These are phyloP conservation scores for Fregata magnificens DNA, from an alignment of 2,113 vertebrate species.

Conservation along the genomic window DNA sequence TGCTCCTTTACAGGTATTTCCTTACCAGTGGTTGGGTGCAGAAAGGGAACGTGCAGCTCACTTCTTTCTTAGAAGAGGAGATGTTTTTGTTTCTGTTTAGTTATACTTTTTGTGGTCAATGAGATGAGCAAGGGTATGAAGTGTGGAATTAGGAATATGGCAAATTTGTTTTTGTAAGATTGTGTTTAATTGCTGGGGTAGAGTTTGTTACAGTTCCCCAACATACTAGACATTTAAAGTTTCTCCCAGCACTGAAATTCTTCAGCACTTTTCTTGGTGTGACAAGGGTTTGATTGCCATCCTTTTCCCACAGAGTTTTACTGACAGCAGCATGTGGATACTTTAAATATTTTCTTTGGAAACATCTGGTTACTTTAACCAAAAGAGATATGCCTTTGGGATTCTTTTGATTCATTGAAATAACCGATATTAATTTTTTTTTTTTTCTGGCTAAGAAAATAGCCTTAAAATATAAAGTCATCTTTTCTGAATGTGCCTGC, in stretches of 20 bases:
- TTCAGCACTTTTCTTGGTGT: background rate
- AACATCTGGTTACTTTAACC: background rate
- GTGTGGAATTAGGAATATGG: background rate
- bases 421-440: background rate
- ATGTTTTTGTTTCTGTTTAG: background rate
- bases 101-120: background rate
- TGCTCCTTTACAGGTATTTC: background rate
- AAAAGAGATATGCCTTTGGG: background rate
- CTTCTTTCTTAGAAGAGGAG: background rate
- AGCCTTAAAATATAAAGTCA: background rate
- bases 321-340: background rate
- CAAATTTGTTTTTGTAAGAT: background rate
- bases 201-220: background rate
- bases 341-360: background rate
- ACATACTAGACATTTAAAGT: background rate
- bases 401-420: background rate
- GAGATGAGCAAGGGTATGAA: background rate
- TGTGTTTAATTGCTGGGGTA: background rate
- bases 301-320: background rate
- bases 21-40: background rate
- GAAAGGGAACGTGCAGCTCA: background rate
- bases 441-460: background rate
- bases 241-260: background rate
- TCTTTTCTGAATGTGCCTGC: background rate
- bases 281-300: background rate